Conservation (phyloP, 2,888 invertebrate species). For the Cheilosia vernalis region DNA sequence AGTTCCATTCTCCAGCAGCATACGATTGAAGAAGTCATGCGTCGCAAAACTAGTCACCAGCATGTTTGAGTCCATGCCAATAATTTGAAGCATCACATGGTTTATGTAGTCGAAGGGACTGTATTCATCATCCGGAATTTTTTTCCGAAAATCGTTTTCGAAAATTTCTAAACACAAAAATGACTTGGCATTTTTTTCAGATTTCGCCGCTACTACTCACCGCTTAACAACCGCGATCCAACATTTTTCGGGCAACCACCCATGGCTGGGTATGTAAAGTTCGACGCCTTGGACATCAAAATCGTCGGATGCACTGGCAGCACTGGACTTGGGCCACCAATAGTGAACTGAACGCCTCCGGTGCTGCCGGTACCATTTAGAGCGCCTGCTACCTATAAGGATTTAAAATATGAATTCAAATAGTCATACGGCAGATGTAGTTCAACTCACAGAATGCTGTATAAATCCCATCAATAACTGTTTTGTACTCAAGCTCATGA, state of each 20-base stretch:
- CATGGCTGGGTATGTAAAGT: constrained; percentile 78
- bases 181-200: neutral
- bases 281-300: constrained; percentile 63
- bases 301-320: constrained; percentile 81
- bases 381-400: constrained; percentile 65
- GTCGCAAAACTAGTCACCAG: constrained; percentile 83
- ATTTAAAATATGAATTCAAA: neutral
- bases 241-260: constrained; percentile 81
- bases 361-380: constrained; percentile 77
- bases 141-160: constrained; percentile 80
- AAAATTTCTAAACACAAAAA: constrained; percentile 78
- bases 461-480: constrained; percentile 76
- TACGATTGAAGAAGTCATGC: constrained; percentile 81
- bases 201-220: constrained; percentile 51
- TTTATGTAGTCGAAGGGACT: constrained; percentile 78
- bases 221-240: constrained; percentile 79
- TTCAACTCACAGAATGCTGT: neutral
- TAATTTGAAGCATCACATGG: constrained; percentile 78
- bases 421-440: neutral
- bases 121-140: constrained; percentile 80
- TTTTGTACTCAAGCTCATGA: constrained; percentile 79
- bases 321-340: constrained; percentile 82
- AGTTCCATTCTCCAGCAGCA: constrained; percentile 81
- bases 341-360: constrained; percentile 81
- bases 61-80: constrained; percentile 83